phyloP scores from a whole-genome alignment of 2,113 vertebrate species.

The Zapus hudsonius region DNA sequence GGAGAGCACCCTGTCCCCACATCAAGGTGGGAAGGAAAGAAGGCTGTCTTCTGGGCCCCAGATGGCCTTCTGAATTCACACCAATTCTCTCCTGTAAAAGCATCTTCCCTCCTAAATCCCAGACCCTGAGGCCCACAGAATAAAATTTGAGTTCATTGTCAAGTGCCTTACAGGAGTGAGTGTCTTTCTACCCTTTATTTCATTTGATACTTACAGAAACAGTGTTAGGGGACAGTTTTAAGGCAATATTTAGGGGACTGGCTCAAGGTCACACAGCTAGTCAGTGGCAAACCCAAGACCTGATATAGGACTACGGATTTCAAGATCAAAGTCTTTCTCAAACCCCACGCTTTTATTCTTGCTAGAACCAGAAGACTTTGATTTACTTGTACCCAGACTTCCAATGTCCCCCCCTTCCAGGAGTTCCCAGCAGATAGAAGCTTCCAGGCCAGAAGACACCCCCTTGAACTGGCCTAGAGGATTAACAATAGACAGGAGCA shows the following conservation, averaged over 20 bases:
- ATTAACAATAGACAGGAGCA: too few species aligned
- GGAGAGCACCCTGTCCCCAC: background rate
- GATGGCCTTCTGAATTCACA: background rate
- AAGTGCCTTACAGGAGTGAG: accelerated
- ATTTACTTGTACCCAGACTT: background rate
- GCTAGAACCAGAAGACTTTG: background rate
- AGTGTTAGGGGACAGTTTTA: background rate
- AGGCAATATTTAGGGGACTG: background rate
- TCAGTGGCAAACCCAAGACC: conserved; percentile 64
- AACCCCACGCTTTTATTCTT: background rate
- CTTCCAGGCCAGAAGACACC: background rate
- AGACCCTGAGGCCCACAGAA: too few species aligned
- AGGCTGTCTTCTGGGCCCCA: background rate
- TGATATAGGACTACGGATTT: conserved; percentile 25
- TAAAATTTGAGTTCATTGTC: background rate
- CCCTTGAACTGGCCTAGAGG: background rate
- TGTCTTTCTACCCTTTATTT: background rate
- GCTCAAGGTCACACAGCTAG: conserved; percentile 60
- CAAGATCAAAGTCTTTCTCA: conserved; percentile 71
- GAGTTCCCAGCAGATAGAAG: background rate
- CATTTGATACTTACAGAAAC: conserved; percentile 11
- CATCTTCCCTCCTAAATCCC: too few species aligned
- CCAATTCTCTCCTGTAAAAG: background rate
- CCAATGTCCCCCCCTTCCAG: background rate
- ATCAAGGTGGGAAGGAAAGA: background rate